Evolutionary conservation across 1,140 invertebrate species (phyloP).

Genomic region (Drosophila suzukii): DNA sequence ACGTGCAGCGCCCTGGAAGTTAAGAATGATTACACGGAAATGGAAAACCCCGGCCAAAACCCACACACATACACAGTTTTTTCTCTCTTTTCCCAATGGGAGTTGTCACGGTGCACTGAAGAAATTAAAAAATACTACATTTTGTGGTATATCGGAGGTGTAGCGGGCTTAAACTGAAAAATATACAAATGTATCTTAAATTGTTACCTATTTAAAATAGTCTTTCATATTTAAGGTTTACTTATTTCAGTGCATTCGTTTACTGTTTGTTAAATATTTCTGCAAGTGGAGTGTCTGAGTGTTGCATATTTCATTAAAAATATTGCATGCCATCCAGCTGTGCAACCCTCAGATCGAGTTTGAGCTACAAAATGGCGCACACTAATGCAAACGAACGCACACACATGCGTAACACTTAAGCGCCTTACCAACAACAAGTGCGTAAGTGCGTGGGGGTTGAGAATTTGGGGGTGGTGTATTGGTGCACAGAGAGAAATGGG

Average conservation of each 20-base stretch:
- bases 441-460: constrained; percentile 37
- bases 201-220: too few relatives aligned
- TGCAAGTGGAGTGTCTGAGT: constrained; percentile 39
- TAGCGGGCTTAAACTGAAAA: background rate
- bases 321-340: constrained; percentile 60
- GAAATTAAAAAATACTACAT: background rate
- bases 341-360: constrained; percentile 34
- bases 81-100: constrained; percentile 6
- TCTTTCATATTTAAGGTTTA: background rate
- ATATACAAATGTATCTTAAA: too few relatives aligned
- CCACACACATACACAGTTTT: constrained; percentile 16
- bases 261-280: background rate
- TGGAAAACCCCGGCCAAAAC: constrained; percentile 8
- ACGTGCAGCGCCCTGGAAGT: constrained; percentile 19
- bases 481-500: constrained; percentile 6
- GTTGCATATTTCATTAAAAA: constrained; percentile 80
- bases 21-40: constrained; percentile 57
- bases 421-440: constrained; percentile 48
- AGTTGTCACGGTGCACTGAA: constrained; percentile 14
- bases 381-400: constrained; percentile 31
- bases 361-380: constrained; percentile 55
- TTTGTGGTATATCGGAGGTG: background rate
- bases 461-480: constrained; percentile 1
- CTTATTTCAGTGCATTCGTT: background rate
- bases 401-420: constrained; percentile 73